Percentiles rank a stretch among this genome's conserved stretches.
Evolutionary conservation across 2,113 vertebrate genomes (phyloP).

Genomic region (Nansenia antarctica): DNA sequence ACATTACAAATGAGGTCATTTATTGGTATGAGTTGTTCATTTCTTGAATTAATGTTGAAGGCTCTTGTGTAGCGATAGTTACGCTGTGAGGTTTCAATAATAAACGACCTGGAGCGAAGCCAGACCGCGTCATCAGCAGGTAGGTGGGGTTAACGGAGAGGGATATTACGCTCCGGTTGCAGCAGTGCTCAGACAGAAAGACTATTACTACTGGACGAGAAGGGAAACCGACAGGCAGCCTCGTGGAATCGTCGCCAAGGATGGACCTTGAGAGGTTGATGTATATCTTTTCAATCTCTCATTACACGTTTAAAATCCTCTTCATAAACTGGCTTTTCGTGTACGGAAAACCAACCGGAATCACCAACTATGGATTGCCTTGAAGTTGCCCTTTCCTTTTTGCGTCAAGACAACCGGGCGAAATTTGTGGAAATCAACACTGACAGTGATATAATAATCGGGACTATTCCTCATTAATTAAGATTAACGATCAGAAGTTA

Average conservation of each 20-base stretch:
- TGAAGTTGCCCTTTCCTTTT: conserved; percentile 59
- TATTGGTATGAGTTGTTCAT: no score
- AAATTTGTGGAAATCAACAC: conserved; percentile 41
- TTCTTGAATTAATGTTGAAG: no score
- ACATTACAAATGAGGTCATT: no score
- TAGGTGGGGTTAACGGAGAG: conserved; percentile 52
- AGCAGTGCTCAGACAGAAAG: conserved; percentile 29
- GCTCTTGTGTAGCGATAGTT: no score
- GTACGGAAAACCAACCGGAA: background rate
- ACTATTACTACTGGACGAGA: background rate
- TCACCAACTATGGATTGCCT: conserved; percentile 50
- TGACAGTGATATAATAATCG: conserved; percentile 42
- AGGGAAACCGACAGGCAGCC: conserved; percentile 1
- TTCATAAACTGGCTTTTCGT: conserved; percentile 19
- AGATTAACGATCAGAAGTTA: conserved; percentile 18
- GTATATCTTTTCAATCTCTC: conserved; percentile 6
- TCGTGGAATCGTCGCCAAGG: background rate
- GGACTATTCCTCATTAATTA: conserved; percentile 20
- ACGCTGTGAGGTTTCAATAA: conserved; percentile 8
- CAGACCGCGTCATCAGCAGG: conserved; percentile 49
- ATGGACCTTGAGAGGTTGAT: conserved; percentile 49
- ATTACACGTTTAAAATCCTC: conserved; percentile 29
- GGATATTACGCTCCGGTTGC: conserved; percentile 36
- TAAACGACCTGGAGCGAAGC: background rate
- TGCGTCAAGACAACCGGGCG: conserved; percentile 30